These are phyloP conservation scores for Centroberyx gerrardi DNA, from an alignment of 2,797 vertebrate genomes.

Conservation along the genomic window DNA sequence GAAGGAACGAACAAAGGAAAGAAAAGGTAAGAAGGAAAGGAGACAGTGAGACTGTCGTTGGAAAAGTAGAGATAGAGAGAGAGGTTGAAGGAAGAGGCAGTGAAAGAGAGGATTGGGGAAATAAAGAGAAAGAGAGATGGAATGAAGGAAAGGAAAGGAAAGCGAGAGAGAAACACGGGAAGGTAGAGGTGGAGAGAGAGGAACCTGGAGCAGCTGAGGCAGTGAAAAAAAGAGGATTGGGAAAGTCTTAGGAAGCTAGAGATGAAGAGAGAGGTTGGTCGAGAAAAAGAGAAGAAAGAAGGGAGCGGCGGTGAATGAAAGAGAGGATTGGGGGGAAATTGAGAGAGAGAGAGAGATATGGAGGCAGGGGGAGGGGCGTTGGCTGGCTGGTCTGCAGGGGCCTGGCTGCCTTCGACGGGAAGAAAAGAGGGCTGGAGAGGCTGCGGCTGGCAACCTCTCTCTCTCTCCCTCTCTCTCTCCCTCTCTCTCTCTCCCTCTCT, in stretches of 20 bases:
- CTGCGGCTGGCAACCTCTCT: conserved; percentile 35
- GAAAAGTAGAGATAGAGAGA: background rate
- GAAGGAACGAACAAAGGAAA: background rate
- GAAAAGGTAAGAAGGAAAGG: background rate
- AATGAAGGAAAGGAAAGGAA: too few relatives aligned
- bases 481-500: conserved; percentile 26
- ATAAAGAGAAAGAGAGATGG: too few relatives aligned
- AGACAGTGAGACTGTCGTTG: background rate
- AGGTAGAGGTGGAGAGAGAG: conserved; percentile 17
- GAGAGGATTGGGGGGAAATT: conserved; percentile 5
- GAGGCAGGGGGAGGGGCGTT: conserved; percentile 61
- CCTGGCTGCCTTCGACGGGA: conserved; percentile 50
- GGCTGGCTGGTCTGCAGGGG: conserved; percentile 65
- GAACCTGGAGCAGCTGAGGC: conserved; percentile 3
- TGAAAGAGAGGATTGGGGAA: background rate
- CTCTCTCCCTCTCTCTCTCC: background rate
- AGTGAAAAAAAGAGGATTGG: conserved; percentile 14
- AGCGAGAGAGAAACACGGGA: background rate
- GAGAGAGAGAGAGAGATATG: conserved; percentile 11
- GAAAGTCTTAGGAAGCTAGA: conserved; percentile 7
- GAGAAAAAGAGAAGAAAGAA: conserved; percentile 19
- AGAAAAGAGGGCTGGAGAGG: conserved; percentile 52
- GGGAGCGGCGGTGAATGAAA: background rate
- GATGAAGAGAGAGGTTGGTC: conserved; percentile 18
- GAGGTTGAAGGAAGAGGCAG: background rate